A percentile compares a stretch with the other conserved stretches of the same genome.
Conservation (phyloP, 2,797 vertebrate genomes). For the Sparidentex hasta region DNA sequence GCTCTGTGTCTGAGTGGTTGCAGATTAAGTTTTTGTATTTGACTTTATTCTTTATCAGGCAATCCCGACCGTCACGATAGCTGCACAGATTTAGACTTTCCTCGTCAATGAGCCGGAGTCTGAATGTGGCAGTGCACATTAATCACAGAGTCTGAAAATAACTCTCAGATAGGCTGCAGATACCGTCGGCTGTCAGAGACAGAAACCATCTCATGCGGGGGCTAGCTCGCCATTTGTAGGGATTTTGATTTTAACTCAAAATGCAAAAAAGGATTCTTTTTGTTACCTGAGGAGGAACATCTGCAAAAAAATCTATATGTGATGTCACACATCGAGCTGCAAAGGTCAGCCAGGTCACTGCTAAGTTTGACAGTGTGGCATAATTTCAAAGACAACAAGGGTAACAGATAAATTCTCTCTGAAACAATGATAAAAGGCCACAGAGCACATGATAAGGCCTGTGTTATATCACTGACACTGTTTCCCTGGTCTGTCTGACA, state of each 20-base stretch:
- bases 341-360: not conserved
- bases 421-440: constrained; percentile 17
- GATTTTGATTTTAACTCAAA: constrained; percentile 23
- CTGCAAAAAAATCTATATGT: not conserved
- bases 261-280: not conserved
- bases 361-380: not conserved
- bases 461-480: constrained; percentile 36
- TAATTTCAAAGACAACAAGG: constrained; percentile 23
- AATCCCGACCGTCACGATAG: not conserved
- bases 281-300: not conserved
- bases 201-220: constrained; percentile 18
- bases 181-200: constrained; percentile 25
- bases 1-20: constrained; percentile 12
- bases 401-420: constrained; percentile 30
- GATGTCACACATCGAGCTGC: not conserved
- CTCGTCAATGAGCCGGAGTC: constrained; percentile 37
- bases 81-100: constrained; percentile 27
- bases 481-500: constrained; percentile 26
- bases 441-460: constrained; percentile 34
- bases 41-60: constrained; percentile 10
- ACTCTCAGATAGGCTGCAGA: constrained; percentile 50
- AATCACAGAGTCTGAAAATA: constrained; percentile 60
- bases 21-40: not conserved
- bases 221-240: constrained; percentile 6
- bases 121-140: constrained; percentile 35